Evolutionary conservation across 2,797 vertebrate genomes (phyloP), one percentile per base, ranked within the genome.

Genomic region (Varecia variegata): DNA sequence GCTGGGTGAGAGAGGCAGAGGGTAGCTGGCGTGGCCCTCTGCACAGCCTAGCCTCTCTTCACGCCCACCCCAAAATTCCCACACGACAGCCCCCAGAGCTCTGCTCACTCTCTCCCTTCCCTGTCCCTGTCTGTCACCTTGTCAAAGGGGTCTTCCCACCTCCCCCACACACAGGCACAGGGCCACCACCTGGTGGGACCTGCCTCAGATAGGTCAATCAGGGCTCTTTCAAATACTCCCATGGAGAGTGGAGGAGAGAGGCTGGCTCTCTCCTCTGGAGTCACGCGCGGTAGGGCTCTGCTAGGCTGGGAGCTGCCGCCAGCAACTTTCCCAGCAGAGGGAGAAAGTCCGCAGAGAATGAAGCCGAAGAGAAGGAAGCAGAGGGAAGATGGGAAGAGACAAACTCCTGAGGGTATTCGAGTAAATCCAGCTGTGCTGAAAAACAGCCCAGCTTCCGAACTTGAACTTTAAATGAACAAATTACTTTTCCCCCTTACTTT

Each of bases 211-310:
- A 27, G 30, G 17, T 20, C 9, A 30, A 4, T 86, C 86, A 30
- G 58, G 27, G 13, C 58, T 88, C 65, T 94, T 62, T 30, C 43
- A 65, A 68, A 54, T n/a, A 80, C 1, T 54, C 43, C 35, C 45
- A 20, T 18, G 5, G 4, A 40, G 23, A 81, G 7, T 27, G 7
- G 45, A 35, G 35, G 23, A 47, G 15, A 82, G 32, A 32, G 45
- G 20, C 7, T 35, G 50, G 0, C 18, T 85, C 21, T 20, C 52
- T 27, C 32, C 30, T 52, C 25, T 27, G n/a, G 32, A 30, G 65
- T 52, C 15, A 32, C 0, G 2, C 0, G 0, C 43, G 9, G 0
- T 13, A 6, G 77, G 40, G 35, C 67, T 54, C 32, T 18, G 45
- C 15, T 45, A 76, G 56, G 9, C 43, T 43, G 47, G 45, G 18